These are phyloP conservation scores for Erithacus rubecula DNA, from an alignment of 2,797 vertebrate species.

Conservation along the genomic window DNA sequence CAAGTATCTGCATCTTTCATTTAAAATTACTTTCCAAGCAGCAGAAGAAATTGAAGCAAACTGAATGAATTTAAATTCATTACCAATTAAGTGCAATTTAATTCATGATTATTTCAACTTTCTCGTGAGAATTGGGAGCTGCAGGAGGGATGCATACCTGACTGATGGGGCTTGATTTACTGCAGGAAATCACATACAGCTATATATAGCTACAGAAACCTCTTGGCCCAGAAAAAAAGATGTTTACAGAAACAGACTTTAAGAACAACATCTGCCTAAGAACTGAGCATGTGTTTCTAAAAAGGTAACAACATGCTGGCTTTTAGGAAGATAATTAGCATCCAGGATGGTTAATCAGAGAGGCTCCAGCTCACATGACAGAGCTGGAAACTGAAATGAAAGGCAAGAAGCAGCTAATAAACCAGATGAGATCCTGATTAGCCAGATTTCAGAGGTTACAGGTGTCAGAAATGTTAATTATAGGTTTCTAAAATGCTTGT, in stretches of 20 bases:
- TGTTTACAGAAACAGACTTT: slow-evolving; percentile 12
- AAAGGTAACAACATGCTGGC: slow-evolving; percentile 1
- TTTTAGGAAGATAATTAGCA: slow-evolving; percentile 21
- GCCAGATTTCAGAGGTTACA: not conserved
- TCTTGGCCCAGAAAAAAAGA: not conserved
- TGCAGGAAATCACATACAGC: not conserved
- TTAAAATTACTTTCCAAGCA: slow-evolving; percentile 5
- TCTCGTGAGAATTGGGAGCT: slow-evolving; percentile 13
- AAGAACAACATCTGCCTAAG: slow-evolving; percentile 26
- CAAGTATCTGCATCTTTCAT: not conserved
- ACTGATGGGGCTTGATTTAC: slow-evolving; percentile 23
- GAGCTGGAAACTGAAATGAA: not conserved
- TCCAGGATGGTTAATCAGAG: not conserved
- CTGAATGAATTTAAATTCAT: slow-evolving; percentile 63
- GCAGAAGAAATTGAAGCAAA: slow-evolving; percentile 13
- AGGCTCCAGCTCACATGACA: not conserved
- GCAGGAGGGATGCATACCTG: slow-evolving; percentile 24
- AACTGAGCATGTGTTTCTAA: slow-evolving; percentile 11
- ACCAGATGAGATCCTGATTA: not conserved
- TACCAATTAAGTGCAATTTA: slow-evolving; percentile 55
- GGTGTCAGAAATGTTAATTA: not conserved
- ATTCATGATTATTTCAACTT: slow-evolving; percentile 39
- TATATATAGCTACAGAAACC: slow-evolving; percentile 34
- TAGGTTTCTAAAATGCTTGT: not conserved
- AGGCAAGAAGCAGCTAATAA: not conserved